phyloP scores from a whole-genome alignment of 2,797 vertebrate species.

The Acrossocheilus wenchowensis region DNA sequence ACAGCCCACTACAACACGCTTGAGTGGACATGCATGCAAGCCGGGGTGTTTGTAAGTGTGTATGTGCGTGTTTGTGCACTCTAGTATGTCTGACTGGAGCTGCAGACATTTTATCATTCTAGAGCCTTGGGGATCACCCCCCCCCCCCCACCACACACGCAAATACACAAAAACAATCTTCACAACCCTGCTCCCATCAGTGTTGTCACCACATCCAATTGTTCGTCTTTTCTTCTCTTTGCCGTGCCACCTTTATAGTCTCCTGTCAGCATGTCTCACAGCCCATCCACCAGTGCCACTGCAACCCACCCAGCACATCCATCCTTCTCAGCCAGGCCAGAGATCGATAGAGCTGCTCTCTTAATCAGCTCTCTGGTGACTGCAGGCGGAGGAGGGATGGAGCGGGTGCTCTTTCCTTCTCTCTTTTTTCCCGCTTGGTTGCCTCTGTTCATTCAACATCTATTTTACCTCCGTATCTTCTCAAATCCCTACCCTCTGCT shows the following conservation, averaged over 20 bases:
- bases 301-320: conserved; percentile 77
- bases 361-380: conserved; percentile 86
- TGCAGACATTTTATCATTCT: conserved; percentile 74
- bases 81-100: conserved; percentile 64
- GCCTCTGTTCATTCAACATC: conserved; percentile 56
- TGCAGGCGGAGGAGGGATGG: conserved; percentile 65
- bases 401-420: conserved; percentile 51
- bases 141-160: conserved; percentile 36
- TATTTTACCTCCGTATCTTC: conserved; percentile 37
- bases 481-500: not conserved
- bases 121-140: conserved; percentile 69
- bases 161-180: conserved; percentile 46
- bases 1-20: conserved; percentile 76
- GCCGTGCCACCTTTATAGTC: conserved; percentile 32
- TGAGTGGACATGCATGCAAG: conserved; percentile 65
- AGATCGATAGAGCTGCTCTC: conserved; percentile 82
- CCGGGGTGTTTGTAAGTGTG: conserved; percentile 59
- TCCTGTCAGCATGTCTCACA: conserved; percentile 25
- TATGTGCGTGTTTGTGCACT: conserved; percentile 56
- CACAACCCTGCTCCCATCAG: conserved; percentile 19
- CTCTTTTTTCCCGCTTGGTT: conserved; percentile 53
- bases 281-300: conserved; percentile 68
- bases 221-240: conserved; percentile 42
- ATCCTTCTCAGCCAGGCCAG: conserved; percentile 76
- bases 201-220: conserved; percentile 40